Base-by-base conservation (phyloP, 1,140 invertebrate species). In the Drosophila subpulchrella region DNA sequence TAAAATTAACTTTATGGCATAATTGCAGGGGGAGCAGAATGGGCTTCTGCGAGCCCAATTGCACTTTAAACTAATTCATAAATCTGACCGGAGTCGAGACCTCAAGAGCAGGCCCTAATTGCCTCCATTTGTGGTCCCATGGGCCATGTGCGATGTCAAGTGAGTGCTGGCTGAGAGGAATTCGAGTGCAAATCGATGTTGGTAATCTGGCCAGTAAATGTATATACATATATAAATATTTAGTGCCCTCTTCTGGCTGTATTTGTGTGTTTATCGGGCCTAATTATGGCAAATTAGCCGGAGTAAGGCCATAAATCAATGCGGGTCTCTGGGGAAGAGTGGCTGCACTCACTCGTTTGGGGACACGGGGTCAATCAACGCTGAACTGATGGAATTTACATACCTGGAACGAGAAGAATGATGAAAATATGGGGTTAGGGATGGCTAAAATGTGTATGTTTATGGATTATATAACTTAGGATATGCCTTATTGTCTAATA, bases 201-300 rank as follows among this genome's bases (percentile, higher is more conserved):
- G 82, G 60, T 63, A 78, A 81, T 81, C 77, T 67, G 44, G 59
- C 27, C 57, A 59, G 54, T 58, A 80, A 66, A 79, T 72, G 15
- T 38, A 38, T 42, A 42, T 42, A 17, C n/a, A 57, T 61, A 41
- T 36, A 66, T 74, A 68, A 42, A 77, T 74, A 63, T 56, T 62
- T 47, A 71, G 50, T 39, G 38, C 68, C 61, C 74, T 39, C 15
- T 46, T 32, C 55, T 30, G 47, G 24, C 44, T 15, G 41, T 24
- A 39, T 30, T 71, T 61, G 34, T 75, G 47, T 44, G 73, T 66
- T 75, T 57, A 88, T 67, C 15, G 58, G 47, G 62, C 46, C 75
- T 88, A 83, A 89, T 88, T 89, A 78, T 77, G 78, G 72, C 67
- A 88, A 89, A 88, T 88, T 79, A 83, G 76, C 67, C 51, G 32